Evolutionary conservation across 2,113 vertebrate genomes (phyloP), one percentile per base, ranked within the genome.

Genomic region (Eulemur rufifrons): DNA sequence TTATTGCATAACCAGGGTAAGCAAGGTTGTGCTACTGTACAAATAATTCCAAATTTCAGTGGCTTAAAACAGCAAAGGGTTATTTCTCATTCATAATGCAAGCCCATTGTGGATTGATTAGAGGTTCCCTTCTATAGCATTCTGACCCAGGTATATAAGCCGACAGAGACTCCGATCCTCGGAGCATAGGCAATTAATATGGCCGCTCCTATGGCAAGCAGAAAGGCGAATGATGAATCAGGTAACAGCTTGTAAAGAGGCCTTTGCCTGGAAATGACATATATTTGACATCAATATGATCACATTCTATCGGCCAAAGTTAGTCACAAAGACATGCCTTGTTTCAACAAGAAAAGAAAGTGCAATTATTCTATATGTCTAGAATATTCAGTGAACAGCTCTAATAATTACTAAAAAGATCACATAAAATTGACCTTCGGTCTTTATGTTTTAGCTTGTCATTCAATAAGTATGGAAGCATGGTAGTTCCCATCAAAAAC

Each of bases 11-110:
- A 86, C 32, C 7, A 66, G 39, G 32, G 45, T 71, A 93, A 78
- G 17, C 25, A 69, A 71, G 32, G 13, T 52, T 69, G 18, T 61
- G 17, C 37, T 82, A 3, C 18, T 85, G 2, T 61, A 76, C 18
- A 85, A 92, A 97, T 61, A 77, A 82, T 85, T 76, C 18, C 29
- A 85, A 86, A 73, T 54, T 82, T 85, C 52, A 47, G 25, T 56
- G 10, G 69, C 42, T 76, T 64, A 73, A 42, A 91, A 78, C 11
- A 77, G 29, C 0, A 66, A 29, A 81, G 27, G 21, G 0, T 76
- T 63, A 47, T 83, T 64, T 91, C 34, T 94, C 50, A 81, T 69
- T 76, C 10, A 34, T 32, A 80, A 77, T 4, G n/a, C 1, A 69
- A 39, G 39, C 23, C 23, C 3, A 42, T 8, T 82, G 9, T 61